A percentile compares a stretch with the other conserved stretches of the same genome.
Conservation (phyloP, 23 tunicate species). For the Oikopleura vanhoeffeni region DNA sequence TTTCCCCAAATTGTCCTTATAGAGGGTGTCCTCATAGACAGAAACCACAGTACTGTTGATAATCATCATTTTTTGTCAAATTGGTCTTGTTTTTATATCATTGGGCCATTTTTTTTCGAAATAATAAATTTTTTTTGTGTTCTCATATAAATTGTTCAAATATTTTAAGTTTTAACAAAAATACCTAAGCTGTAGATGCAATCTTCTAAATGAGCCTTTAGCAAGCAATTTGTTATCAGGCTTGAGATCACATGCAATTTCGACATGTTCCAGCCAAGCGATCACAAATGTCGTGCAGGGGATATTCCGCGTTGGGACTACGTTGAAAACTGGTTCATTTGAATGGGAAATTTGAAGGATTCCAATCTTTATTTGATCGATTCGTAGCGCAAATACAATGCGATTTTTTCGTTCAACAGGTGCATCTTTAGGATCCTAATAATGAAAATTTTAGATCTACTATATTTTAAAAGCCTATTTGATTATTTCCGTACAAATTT, state of each 20-base stretch:
- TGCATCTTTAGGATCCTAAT: background rate
- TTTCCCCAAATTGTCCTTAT: no score
- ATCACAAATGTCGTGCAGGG: background rate
- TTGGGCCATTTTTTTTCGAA: no score
- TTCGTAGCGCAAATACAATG: background rate
- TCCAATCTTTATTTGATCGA: background rate
- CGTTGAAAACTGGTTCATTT: background rate
- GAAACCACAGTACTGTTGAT: no score
- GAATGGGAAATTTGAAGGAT: background rate
- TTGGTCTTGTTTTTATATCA: no score
- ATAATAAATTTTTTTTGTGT: no score
- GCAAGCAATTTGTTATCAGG: background rate
- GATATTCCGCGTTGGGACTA: background rate
- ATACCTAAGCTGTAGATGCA: background rate
- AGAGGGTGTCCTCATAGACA: no score
- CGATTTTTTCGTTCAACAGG: background rate
- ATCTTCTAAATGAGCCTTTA: background rate
- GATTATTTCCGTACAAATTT: no score
- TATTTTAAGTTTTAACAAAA: no score
- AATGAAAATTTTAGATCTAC: background rate
- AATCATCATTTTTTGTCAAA: no score
- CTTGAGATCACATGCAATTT: background rate
- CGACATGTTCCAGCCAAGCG: constrained; percentile 4
- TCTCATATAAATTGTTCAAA: no score
- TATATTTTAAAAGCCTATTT: no score